A percentile compares a stretch with the other conserved stretches of the same genome.
Evolutionary conservation across 2,113 vertebrate species (phyloP).

Genomic region (Colistium nudipinnis): DNA sequence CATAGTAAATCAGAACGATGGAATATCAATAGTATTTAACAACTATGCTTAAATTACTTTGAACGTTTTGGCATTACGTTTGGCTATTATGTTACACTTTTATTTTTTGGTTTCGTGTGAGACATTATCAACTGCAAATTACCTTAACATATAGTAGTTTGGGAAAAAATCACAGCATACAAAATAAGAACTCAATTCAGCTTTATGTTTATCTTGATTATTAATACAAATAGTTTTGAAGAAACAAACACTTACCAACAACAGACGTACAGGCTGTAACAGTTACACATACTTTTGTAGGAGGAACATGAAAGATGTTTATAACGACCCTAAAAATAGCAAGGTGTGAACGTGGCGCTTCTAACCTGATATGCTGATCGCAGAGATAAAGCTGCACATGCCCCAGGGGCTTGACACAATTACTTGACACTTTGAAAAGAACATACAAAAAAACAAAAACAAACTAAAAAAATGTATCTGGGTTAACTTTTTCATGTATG

Average conservation of each 20-base stretch:
- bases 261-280: too few species aligned
- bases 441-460: not conserved
- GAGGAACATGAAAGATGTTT: too few species aligned
- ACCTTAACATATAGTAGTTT: not conserved
- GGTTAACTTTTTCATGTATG: too few species aligned
- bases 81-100: too few species aligned
- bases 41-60: not conserved
- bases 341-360: not conserved
- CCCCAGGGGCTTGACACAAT: not conserved
- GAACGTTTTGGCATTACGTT: too few species aligned
- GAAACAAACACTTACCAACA: too few species aligned
- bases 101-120: too few species aligned
- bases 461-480: too few species aligned
- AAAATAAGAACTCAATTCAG: not conserved
- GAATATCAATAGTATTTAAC: too few species aligned
- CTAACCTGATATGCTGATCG: not conserved
- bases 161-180: not conserved
- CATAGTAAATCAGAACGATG: too few species aligned
- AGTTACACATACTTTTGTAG: not conserved
- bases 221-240: too few species aligned
- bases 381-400: conserved; percentile 26
- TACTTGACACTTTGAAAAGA: not conserved
- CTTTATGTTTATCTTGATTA: not conserved
- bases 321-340: not conserved
- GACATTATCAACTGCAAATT: not conserved